Conservation (phyloP, 1,140 invertebrate genomes). For the Halesus radiatus region DNA sequence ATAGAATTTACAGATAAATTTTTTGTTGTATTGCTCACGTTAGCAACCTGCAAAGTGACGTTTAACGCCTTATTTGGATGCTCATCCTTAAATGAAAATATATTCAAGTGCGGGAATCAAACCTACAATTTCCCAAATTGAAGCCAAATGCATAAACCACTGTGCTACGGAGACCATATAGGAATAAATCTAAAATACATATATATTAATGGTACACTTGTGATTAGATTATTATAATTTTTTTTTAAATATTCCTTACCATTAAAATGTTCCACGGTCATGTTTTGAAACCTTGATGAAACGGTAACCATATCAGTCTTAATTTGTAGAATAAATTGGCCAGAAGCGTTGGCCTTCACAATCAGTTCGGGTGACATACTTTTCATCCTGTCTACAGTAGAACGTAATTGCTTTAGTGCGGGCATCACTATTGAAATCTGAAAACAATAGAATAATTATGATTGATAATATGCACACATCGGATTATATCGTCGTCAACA, state of each 20-base stretch:
- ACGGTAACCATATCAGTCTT: slow-evolving; percentile 83
- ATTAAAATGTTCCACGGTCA: slow-evolving; percentile 72
- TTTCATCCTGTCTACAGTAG: slow-evolving; percentile 85
- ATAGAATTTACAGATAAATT: no score
- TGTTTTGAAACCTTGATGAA: slow-evolving; percentile 81
- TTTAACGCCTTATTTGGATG: no score
- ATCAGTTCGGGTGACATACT: slow-evolving; percentile 78
- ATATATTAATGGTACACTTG: background rate
- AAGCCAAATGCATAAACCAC: no score
- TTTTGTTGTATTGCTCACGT: no score
- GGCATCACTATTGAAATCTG: slow-evolving; percentile 86
- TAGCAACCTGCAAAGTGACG: no score
- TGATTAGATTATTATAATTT: background rate
- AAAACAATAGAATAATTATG: background rate
- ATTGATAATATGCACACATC: no score
- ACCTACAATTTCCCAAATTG: no score
- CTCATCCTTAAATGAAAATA: no score
- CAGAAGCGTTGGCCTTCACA: slow-evolving; percentile 78
- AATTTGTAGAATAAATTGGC: slow-evolving; percentile 80
- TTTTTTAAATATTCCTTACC: slow-evolving; percentile 62
- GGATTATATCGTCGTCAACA: no score
- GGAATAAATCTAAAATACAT: no score
- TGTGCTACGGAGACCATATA: no score
- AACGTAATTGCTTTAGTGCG: slow-evolving; percentile 79
- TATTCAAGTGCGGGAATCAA: no score